These are phyloP conservation scores for Campoletis raptor DNA, from an alignment of 2,888 invertebrate genomes.

Conservation along the genomic window DNA sequence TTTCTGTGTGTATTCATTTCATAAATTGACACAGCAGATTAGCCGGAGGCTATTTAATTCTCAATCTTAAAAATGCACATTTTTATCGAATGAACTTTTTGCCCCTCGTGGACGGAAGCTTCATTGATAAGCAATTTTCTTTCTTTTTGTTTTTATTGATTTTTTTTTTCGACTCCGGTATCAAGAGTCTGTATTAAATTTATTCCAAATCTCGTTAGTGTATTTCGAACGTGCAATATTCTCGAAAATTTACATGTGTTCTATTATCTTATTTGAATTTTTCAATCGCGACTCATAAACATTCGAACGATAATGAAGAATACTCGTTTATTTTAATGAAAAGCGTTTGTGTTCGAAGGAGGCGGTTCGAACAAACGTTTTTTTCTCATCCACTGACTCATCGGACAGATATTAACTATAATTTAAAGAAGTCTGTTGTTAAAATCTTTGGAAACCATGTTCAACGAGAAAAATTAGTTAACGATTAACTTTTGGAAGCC, in stretches of 20 bases:
- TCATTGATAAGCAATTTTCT: slow-evolving; percentile 12
- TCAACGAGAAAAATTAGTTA: not conserved
- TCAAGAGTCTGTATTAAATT: not conserved
- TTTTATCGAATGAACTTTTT: slow-evolving; percentile 20
- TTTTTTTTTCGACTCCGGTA: not conserved
- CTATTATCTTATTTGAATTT: slow-evolving; percentile 3
- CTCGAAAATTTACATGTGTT: not conserved
- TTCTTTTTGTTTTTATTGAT: not conserved
- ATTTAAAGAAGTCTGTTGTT: not conserved
- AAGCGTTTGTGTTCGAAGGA: not conserved
- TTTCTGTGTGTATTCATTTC: not conserved
- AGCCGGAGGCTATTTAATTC: slow-evolving; percentile 6
- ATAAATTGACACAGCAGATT: slow-evolving; percentile 1
- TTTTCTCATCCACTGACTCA: not conserved
- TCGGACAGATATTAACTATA: not conserved
- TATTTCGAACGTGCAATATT: not conserved
- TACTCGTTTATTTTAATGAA: not conserved
- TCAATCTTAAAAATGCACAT: not conserved
- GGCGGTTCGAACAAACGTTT: not conserved
- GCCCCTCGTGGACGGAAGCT: slow-evolving; percentile 3
- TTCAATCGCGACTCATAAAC: not conserved
- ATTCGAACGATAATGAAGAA: not conserved
- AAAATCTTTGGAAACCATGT: not conserved
- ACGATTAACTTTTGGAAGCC: not conserved
- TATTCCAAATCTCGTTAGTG: not conserved